phyloP scores from a whole-genome alignment of 2,888 invertebrate genomes.

The Vannuccia rotundouncinata region DNA sequence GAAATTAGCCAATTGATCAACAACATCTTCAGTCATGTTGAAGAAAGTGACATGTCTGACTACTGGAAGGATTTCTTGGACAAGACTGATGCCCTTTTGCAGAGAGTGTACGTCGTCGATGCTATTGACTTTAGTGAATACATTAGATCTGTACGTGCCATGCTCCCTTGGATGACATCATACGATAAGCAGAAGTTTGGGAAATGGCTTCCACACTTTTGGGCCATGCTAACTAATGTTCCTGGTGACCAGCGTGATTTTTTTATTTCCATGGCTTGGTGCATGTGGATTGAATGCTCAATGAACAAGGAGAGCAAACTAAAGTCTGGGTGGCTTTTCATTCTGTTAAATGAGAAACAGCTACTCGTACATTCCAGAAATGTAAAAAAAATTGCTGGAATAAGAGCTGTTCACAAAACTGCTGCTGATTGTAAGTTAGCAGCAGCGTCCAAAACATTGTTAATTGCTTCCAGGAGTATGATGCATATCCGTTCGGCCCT shows the following conservation, averaged over 20 bases:
- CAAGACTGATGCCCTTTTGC: background rate
- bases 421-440: too few species aligned
- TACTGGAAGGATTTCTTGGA: background rate
- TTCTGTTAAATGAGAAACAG: too few species aligned
- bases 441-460: too few species aligned
- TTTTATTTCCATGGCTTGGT: too few species aligned
- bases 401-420: too few species aligned
- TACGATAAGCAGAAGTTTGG: background rate
- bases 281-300: too few species aligned
- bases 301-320: too few species aligned
- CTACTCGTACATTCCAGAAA: too few species aligned
- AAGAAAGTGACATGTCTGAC: background rate
- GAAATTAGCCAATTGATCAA: background rate
- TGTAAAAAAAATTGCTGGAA: too few species aligned
- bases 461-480: too few species aligned
- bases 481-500: too few species aligned
- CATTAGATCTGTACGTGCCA: background rate
- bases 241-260: background rate
- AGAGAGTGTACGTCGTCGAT: background rate
- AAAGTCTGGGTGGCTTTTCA: too few species aligned
- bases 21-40: background rate
- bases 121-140: background rate
- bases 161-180: background rate
- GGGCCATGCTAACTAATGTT: background rate
- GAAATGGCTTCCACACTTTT: background rate